Evolutionary conservation across 2,113 vertebrate species (phyloP).

Genomic region (Tupaia tana): DNA sequence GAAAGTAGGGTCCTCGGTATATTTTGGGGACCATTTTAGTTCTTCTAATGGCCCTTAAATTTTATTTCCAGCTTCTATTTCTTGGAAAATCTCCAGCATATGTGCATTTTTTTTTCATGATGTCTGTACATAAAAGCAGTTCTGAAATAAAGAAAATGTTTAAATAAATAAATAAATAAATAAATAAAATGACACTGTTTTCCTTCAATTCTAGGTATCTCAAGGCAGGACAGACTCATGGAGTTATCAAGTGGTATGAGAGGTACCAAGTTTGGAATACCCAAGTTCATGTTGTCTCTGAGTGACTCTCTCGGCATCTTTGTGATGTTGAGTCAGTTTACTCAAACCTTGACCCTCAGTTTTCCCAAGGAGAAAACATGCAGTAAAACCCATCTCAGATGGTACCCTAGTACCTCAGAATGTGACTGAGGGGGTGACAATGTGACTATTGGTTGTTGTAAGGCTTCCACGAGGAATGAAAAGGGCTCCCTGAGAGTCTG

Average conservation of each 20-base stretch:
- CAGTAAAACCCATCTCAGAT: background rate
- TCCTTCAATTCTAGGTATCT: background rate
- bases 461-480: background rate
- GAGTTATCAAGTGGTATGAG: background rate
- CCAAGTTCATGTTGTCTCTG: background rate
- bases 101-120: constrained; percentile 84
- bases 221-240: background rate
- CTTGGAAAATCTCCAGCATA: constrained; percentile 67
- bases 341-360: background rate
- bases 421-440: no score
- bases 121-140: constrained; percentile 87
- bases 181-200: background rate
- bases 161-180: no score
- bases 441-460: background rate
- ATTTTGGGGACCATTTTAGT: constrained; percentile 73
- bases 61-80: constrained; percentile 78
- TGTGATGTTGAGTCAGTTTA: background rate
- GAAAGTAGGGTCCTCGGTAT: constrained; percentile 67
- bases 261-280: background rate
- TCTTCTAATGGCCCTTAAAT: constrained; percentile 75
- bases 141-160: constrained; percentile 80
- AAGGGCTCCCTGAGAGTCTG: background rate
- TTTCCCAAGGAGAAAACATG: background rate
- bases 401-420: no score
- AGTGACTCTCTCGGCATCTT: background rate